Evolutionary conservation across 2,113 vertebrate genomes (phyloP).

Genomic region (Psammodynastes pulverulentus): DNA sequence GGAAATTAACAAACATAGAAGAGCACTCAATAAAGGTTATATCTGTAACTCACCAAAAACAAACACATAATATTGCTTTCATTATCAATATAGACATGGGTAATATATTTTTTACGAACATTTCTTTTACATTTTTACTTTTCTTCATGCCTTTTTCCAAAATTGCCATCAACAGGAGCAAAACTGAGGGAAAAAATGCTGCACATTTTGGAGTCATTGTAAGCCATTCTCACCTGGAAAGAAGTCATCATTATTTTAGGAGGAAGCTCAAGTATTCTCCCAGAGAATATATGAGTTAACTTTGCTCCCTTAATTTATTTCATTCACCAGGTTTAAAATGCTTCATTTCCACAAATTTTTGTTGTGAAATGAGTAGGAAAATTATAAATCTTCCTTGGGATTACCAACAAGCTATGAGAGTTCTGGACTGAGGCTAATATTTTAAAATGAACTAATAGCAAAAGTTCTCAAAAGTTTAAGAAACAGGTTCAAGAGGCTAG

Average conservation of each 20-base stretch:
- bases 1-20: too few species aligned
- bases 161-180: neutral
- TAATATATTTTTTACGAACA: neutral
- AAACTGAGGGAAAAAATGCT: neutral
- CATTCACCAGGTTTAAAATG: neutral
- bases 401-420: neutral
- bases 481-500: constrained; percentile 10
- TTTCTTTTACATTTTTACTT: neutral
- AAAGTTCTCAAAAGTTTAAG: neutral
- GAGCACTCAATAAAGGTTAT: neutral
- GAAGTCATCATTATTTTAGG: neutral
- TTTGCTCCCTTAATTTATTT: neutral
- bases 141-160: neutral
- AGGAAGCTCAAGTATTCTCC: neutral
- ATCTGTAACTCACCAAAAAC: neutral
- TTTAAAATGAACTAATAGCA: constrained; percentile 37
- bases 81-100: neutral
- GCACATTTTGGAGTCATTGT: neutral
- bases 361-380: neutral
- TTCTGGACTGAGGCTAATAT: constrained; percentile 22
- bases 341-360: neutral
- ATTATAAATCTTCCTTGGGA: neutral
- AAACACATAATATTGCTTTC: neutral
- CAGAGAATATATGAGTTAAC: neutral
- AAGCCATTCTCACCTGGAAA: neutral